Evolutionary conservation across 2,888 invertebrate genomes (phyloP), one percentile per base, ranked within the genome.

Genomic region (Cremastinae sp.): DNA sequence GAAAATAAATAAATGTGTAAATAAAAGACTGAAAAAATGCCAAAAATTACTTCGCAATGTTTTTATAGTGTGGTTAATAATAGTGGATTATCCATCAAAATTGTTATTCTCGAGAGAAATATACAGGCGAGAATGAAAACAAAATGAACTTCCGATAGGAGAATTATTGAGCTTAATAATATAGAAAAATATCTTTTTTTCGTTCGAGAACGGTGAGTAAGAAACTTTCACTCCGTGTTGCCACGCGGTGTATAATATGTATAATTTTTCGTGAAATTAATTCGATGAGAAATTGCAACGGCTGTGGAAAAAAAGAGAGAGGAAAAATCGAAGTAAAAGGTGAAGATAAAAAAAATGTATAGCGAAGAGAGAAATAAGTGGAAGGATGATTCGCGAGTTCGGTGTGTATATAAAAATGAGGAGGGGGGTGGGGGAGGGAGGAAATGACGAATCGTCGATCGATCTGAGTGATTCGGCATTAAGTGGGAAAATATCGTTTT

Each of bases 201-300:
- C 34, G 47, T 36, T 47, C 18, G 47, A 41, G 20, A 18, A 16
- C 28, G 5, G 28, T 28, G 28, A 28, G 28, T 5, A 28, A 28
- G 2, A 5, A 28, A 64, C 64, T 64, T 64, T 64, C 64, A 22
- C 64, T 62, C 47, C 28, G 28, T 28, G 5, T 28, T 28, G 2
- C 5, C 5, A 2, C 5, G 5, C 12, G 16, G 4, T 9, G 47
- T n/a, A 22, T 9, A 36, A 28, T 38, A 49, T 8, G 8, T 20
- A 12, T 49, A n/a, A 12, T 51, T 20, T 9, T 64, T 51, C 22
- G 38, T 22, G 38, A 38, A 64, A 36, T 20, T 14, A 20, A 3
- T 62, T 62, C 16, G 20, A 51, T 51, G 51, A 36, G 47, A 61
- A 34, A 47, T 10, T 2, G 14, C 18, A 18, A 7, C 2, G n/a